Percentiles rank a stretch among this genome's conserved stretches.
phyloP scores from a whole-genome alignment of 2,113 vertebrate genomes.

The Neolamprologus falcicula region DNA sequence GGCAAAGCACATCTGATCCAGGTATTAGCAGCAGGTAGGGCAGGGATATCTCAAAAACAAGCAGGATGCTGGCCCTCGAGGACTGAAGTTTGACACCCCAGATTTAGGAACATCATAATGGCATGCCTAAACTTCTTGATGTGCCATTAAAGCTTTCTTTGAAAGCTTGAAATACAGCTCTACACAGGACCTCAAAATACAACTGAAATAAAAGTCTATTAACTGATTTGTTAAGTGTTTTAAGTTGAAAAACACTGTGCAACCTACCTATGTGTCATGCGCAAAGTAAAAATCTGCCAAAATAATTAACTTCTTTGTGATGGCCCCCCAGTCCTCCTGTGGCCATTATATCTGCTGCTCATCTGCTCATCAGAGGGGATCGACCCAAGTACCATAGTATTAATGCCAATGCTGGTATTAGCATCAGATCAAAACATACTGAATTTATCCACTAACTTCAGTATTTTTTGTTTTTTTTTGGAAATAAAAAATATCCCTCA shows the following conservation, averaged over 20 bases:
- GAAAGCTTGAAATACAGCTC: background rate
- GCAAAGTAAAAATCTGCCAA: background rate
- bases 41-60: background rate
- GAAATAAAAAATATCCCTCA: background rate
- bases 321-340: background rate
- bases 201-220: background rate
- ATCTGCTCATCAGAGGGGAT: background rate
- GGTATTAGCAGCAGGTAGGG: background rate
- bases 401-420: background rate
- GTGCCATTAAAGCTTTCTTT: background rate
- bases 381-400: background rate
- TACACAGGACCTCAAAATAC: background rate
- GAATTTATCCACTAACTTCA: background rate
- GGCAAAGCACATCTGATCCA: background rate
- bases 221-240: background rate
- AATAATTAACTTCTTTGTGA: background rate
- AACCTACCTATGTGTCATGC: background rate
- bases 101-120: background rate
- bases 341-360: background rate
- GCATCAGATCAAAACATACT: background rate
- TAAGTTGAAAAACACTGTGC: background rate
- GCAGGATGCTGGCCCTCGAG: background rate
- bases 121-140: background rate
- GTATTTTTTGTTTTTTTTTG: fast-evolving
- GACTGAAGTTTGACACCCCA: background rate